These are phyloP conservation scores for Stylophora pistillata DNA, from an alignment of 64 coral and sea anemone genomes.

Conservation along the genomic window DNA sequence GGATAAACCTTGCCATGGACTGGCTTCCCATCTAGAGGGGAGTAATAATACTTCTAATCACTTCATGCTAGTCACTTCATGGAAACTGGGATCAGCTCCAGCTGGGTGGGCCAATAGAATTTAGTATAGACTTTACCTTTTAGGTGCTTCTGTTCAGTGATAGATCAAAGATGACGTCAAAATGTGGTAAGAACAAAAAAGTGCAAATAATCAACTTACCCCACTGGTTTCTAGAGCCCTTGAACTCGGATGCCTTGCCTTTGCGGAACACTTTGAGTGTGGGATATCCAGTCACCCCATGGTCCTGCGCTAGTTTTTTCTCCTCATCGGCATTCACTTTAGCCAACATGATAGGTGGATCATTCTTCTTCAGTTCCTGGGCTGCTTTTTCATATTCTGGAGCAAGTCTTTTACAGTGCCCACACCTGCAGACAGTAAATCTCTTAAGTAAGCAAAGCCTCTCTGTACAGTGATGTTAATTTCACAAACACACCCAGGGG, in stretches of 20 bases:
- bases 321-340: slow-evolving; percentile 90
- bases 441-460: too few species aligned
- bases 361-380: slow-evolving; percentile 83
- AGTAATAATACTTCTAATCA: too few species aligned
- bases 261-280: slow-evolving; percentile 91
- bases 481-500: too few species aligned
- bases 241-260: slow-evolving; percentile 90
- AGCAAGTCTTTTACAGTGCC: slow-evolving; percentile 92
- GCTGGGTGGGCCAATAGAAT: too few species aligned
- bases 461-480: too few species aligned
- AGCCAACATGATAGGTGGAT: slow-evolving; percentile 91
- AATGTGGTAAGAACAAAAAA: background rate
- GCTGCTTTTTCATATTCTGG: slow-evolving; percentile 99
- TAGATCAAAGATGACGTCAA: background rate
- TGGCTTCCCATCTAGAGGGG: too few species aligned
- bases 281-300: slow-evolving; percentile 84
- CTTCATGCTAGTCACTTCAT: too few species aligned
- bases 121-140: too few species aligned
- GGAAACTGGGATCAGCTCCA: too few species aligned
- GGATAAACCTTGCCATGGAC: too few species aligned
- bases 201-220: slow-evolving; percentile 42
- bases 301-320: slow-evolving; percentile 70
- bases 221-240: slow-evolving; percentile 82
- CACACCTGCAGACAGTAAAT: slow-evolving; percentile 73
- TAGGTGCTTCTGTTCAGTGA: background rate